phyloP scores from a whole-genome alignment of 2,113 vertebrate genomes.

The Ceyx melanurus region DNA sequence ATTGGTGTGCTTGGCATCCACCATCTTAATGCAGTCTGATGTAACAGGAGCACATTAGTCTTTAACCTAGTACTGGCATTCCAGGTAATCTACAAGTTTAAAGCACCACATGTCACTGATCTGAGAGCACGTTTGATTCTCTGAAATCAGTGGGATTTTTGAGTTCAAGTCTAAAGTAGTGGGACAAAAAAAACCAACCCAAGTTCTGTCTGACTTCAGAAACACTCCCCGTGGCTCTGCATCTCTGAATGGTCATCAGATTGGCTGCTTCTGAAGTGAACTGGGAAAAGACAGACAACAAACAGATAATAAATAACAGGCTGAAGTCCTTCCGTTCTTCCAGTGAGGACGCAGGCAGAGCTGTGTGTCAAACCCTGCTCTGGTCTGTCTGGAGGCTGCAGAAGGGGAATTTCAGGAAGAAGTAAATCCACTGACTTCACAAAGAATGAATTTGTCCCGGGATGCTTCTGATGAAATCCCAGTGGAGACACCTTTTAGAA shows the following conservation, averaged over 20 bases:
- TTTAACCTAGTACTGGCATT: not conserved
- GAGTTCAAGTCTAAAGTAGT: not conserved
- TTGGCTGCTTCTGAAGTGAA: not conserved
- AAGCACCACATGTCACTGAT: constrained; percentile 19
- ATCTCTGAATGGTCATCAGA: not conserved
- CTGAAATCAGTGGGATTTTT: not conserved
- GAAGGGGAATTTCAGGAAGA: not conserved
- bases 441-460: not conserved
- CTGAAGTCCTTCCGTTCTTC: not conserved
- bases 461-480: not conserved
- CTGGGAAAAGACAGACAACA: not conserved
- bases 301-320: not conserved
- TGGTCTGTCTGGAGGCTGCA: not conserved
- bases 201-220: not conserved
- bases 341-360: not conserved
- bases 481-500: not conserved
- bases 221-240: not conserved
- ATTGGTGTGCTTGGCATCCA: not conserved
- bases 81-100: constrained; percentile 6
- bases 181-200: not conserved
- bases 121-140: not conserved
- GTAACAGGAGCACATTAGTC: not conserved
- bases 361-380: not conserved
- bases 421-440: not conserved
- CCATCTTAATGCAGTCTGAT: not conserved